Base-by-base conservation (phyloP, 2,797 vertebrate genomes). In the Thunnus albacares region DNA sequence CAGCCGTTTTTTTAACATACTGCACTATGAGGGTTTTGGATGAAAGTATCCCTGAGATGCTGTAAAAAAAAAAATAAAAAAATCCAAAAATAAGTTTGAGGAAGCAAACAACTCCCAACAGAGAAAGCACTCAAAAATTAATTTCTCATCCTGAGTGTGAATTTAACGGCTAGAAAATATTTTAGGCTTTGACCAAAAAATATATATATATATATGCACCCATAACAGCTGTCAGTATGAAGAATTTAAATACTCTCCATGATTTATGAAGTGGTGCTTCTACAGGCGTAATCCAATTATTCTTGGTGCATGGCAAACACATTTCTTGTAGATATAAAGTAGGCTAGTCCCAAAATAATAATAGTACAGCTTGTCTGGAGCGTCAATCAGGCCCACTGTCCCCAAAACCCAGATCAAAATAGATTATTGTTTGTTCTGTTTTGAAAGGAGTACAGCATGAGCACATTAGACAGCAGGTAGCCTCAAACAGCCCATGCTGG, bases 381-480 rank as follows among this genome's bases (percentile, higher is more conserved):
- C 14, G 43, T 81, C 73, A 71, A 30, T 89, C 80, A 84, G 26
- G 52, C n/a, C 47, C 33, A 10, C 57, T 83, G 81, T 80, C 86
- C 88, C 62, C 60, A 56, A 86, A 91, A 89, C 86, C 85, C 81
- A 88, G 70, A 82, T 87, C 13, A 60, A 71, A 83, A 80, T 75
- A 84, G 84, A 79, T 67, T 6, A 47, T 58, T 78, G 66, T 84
- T 80, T 78, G 66, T 81, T 86, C 57, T 84, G 76, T 68, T 85
- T 11, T 65, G 56, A 72, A 57, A 66, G 52, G 51, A 75, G 75
- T 73, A 8, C 80, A 70, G 77, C 38, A 3, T n/a, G 75, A 62
- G 75, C 67, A 81, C 59, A 49, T 77, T 26, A 81, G 78, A 71
- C 87, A 81, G 82, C 80, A 83, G 84, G 84, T 82, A 80, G 77